Conservation (phyloP, 2,888 invertebrate genomes). For the Parochlus steinenii region DNA sequence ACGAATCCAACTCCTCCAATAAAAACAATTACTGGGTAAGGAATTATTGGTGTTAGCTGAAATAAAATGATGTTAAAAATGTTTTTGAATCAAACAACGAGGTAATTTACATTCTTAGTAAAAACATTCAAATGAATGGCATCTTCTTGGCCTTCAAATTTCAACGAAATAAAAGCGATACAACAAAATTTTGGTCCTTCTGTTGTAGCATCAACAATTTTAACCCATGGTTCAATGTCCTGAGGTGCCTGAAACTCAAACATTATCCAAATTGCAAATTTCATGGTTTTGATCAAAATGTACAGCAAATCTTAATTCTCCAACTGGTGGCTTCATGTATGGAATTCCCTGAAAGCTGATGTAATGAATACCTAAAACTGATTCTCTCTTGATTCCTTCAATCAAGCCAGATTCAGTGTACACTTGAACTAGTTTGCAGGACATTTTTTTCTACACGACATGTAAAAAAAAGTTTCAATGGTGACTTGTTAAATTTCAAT, state of each 20-base stretch:
- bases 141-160: slow-evolving; percentile 6
- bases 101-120: slow-evolving; percentile 3
- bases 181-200: slow-evolving; percentile 1
- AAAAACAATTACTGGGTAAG: too few species aligned
- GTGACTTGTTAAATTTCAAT: too few species aligned
- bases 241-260: too few species aligned
- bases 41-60: not conserved
- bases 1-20: slow-evolving; percentile 4
- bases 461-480: too few species aligned
- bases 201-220: slow-evolving; percentile 4
- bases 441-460: too few species aligned
- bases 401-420: slow-evolving; percentile 4
- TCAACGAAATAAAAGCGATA: not conserved
- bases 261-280: too few species aligned
- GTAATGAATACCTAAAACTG: slow-evolving; percentile 3
- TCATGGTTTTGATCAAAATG: too few species aligned
- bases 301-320: slow-evolving; percentile 7
- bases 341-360: slow-evolving; percentile 10
- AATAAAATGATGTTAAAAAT: not conserved
- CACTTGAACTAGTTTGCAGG: too few species aligned
- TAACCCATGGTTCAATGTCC: slow-evolving; percentile 1
- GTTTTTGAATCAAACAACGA: slow-evolving; percentile 3
- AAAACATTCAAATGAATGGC: slow-evolving; percentile 5
- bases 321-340: slow-evolving; percentile 9
- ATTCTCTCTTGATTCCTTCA: not conserved